Base-by-base conservation (phyloP, 2,888 invertebrate genomes). In the Kryphioiulus occultus region DNA sequence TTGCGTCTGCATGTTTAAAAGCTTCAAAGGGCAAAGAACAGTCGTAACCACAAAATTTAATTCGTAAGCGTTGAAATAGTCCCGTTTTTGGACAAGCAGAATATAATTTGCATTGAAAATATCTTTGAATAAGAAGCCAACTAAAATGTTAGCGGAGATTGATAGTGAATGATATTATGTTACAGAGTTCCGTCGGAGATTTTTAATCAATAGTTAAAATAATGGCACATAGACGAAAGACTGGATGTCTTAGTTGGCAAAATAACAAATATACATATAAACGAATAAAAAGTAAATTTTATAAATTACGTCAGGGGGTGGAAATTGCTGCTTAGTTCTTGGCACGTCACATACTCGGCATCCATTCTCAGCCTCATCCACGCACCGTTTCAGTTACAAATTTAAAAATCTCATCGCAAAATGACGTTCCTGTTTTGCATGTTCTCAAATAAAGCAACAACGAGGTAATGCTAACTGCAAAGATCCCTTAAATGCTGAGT, bases 211-310 rank as follows among this genome's bases (percentile, higher is more conserved):
- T 26, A 78, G 30, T 78, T 78, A 78, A 78, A 78, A 30, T 30
- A 32, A 78, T 78, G 78, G 78, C 78, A 78, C 78, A 17, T 78
- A 78, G 26, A 78, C 17, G 78, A 32, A 32, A 78, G 78, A 78
- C 30, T 15, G 30, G 30, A 78, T 17, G 78, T 78, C 78, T 78
- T 30, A 12, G 17, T 78, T 78, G 78, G 78, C 78, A 78, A 78
- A 78, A 32, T 78, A 78, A 78, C 78, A 78, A 78, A 78, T 78
- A 78, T 78, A 78, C 78, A 78, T 32, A 78, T 78, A 78, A 78
- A 78, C 30, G 78, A 78, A 78, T 78, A 78, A 30, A 78, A 78
- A 78, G 78, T 78, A 78, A 32, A 26, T 17, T 1, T 44, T 78
- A 78, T 78, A 78, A 78, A 78, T 78, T 78, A 78, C 78, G 30